These are phyloP conservation scores for Rutpela maculata DNA, from an alignment of 2,888 invertebrate genomes.

Conservation along the genomic window DNA sequence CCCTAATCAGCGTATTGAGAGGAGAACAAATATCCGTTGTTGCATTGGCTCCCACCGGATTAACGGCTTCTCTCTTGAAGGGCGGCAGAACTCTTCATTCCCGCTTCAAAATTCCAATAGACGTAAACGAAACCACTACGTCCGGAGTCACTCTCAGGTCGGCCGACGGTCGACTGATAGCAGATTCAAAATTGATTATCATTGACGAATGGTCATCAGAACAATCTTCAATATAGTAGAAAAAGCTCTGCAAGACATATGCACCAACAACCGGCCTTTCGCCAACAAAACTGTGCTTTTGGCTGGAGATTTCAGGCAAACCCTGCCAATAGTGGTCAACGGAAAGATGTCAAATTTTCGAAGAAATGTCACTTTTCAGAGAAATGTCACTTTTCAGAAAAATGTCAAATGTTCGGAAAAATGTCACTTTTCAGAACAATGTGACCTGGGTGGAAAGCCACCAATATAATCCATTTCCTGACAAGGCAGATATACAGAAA, in stretches of 20 bases:
- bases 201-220: slow-evolving; percentile 18
- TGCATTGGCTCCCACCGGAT: background rate
- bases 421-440: too few species aligned
- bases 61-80: slow-evolving; percentile 9
- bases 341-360: too few species aligned
- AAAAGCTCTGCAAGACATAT: slow-evolving; percentile 14
- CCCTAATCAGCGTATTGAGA: background rate
- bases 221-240: slow-evolving; percentile 1
- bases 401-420: too few species aligned
- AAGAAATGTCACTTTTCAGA: too few species aligned
- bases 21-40: background rate
- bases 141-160: background rate
- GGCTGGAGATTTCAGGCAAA: slow-evolving; percentile 46
- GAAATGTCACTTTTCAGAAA: too few species aligned
- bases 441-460: too few species aligned
- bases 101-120: background rate
- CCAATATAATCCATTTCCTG: too few species aligned
- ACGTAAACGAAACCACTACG: background rate
- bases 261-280: slow-evolving; percentile 29
- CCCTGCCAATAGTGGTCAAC: slow-evolving; percentile 45
- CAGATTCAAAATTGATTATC: background rate
- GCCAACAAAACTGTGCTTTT: slow-evolving; percentile 39
- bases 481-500: too few species aligned
- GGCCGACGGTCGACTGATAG: background rate
- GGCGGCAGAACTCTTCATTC: slow-evolving; percentile 22